phyloP scores from a whole-genome alignment of 2,888 invertebrate genomes.

The Amiota communis region DNA sequence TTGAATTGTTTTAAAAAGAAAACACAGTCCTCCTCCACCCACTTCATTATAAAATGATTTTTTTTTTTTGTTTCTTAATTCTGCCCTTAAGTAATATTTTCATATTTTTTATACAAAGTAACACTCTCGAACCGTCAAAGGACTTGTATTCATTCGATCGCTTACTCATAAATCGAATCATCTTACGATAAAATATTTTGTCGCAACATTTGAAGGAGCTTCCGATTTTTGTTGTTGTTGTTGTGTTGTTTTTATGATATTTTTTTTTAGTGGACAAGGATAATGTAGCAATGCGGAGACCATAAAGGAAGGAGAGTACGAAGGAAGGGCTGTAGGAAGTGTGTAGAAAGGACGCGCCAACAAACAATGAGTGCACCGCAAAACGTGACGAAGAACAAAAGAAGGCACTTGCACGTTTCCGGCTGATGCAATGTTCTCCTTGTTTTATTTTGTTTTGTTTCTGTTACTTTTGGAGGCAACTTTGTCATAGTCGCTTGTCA shows the following conservation, averaged over 20 bases:
- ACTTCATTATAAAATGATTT: background rate
- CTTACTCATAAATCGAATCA: constrained; percentile 10
- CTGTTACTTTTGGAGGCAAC: constrained; percentile 12
- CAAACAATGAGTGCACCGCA: constrained; percentile 59
- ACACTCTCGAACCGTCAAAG: constrained; percentile 6
- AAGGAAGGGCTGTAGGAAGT: constrained; percentile 25
- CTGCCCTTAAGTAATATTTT: constrained; percentile 20
- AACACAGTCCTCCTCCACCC: background rate
- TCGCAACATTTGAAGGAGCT: background rate
- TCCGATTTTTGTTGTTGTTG: background rate
- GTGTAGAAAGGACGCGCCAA: background rate
- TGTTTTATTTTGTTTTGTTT: constrained; percentile 31
- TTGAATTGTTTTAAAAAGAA: constrained; percentile 3
- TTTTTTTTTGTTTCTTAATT: background rate
- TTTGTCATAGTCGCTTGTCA: constrained; percentile 25
- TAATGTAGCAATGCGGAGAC: constrained; percentile 27
- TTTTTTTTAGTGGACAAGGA: constrained; percentile 17
- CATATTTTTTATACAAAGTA: constrained; percentile 13
- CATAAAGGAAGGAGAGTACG: constrained; percentile 41
- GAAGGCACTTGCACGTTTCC: constrained; percentile 70
- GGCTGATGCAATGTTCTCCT: constrained; percentile 36
- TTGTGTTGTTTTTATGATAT: constrained; percentile 7
- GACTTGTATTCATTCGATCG: constrained; percentile 13
- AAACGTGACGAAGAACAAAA: constrained; percentile 72
- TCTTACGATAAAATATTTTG: constrained; percentile 22